Percentiles rank a stretch among this genome's conserved stretches.
These are phyloP conservation scores for Callipepla californica DNA, from an alignment of 2,113 vertebrate species.

Conservation along the genomic window DNA sequence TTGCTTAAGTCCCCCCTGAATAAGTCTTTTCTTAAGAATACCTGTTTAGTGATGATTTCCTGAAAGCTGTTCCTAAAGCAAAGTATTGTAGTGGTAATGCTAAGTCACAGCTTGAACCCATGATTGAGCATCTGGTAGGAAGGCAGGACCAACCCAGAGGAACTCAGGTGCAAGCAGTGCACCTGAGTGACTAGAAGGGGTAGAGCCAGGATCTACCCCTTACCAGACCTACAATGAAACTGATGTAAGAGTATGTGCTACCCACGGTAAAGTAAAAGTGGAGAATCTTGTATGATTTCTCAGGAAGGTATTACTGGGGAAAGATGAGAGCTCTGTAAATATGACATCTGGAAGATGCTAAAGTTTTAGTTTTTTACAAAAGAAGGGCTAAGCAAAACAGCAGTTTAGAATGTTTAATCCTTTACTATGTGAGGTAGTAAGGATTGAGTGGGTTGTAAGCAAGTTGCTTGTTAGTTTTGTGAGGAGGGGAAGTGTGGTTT, in stretches of 20 bases:
- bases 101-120: too few relatives aligned
- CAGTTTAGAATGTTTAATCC: background rate
- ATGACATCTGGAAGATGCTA: background rate
- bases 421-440: background rate
- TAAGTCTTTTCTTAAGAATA: background rate
- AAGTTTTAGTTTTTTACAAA: background rate
- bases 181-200: too few relatives aligned
- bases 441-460: background rate
- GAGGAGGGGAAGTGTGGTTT: background rate
- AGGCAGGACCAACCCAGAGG: too few relatives aligned
- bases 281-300: background rate
- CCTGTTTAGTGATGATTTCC: background rate
- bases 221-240: background rate
- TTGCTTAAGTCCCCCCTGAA: background rate
- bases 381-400: background rate
- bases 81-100: background rate
- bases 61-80: background rate
- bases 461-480: background rate
- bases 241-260: background rate
- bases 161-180: too few relatives aligned
- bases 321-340: background rate
- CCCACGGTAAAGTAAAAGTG: background rate
- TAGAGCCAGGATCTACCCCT: too few relatives aligned
- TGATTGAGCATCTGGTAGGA: too few relatives aligned
- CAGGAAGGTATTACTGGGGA: background rate